Percentiles rank a stretch among this genome's conserved stretches.
These are phyloP conservation scores for Rhombomys opimus DNA, from an alignment of 2,113 vertebrate species.

Conservation along the genomic window DNA sequence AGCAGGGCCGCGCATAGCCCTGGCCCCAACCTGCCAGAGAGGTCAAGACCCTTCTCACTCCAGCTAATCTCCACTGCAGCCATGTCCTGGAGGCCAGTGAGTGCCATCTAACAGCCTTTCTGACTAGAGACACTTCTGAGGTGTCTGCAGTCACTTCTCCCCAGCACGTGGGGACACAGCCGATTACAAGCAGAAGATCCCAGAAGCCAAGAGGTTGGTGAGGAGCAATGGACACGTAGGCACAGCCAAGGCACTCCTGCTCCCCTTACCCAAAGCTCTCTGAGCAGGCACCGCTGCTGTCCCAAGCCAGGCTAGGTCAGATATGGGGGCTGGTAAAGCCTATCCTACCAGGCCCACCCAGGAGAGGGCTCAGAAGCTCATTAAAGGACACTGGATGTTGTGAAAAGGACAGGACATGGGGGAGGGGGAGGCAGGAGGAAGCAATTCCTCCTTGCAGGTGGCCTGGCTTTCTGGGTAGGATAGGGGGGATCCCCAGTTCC, in stretches of 20 bases:
- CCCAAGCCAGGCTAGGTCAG: not conserved
- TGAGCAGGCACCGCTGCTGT: not conserved
- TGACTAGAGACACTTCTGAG: not conserved
- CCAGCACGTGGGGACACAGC: not conserved
- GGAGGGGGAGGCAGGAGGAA: not conserved
- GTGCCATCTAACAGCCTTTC: not conserved
- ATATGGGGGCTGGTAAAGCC: not conserved
- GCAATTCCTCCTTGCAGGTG: not conserved
- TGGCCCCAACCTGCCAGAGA: not conserved
- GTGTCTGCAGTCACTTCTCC: not conserved
- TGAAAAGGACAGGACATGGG: too few species aligned
- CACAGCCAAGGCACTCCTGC: not conserved
- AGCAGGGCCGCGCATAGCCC: too few species aligned
- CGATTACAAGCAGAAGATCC: not conserved
- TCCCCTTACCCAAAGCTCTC: not conserved
- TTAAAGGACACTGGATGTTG: not conserved
- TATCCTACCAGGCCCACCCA: not conserved
- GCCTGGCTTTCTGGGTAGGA: not conserved
- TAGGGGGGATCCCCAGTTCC: not conserved
- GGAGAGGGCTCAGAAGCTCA: not conserved
- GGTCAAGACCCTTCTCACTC: not conserved
- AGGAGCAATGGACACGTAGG: accelerated
- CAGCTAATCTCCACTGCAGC: not conserved
- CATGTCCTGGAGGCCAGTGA: not conserved
- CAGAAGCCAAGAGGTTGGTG: not conserved